Conservation (phyloP, 2,113 vertebrate species). For the Megaleporinus macrocephalus region DNA sequence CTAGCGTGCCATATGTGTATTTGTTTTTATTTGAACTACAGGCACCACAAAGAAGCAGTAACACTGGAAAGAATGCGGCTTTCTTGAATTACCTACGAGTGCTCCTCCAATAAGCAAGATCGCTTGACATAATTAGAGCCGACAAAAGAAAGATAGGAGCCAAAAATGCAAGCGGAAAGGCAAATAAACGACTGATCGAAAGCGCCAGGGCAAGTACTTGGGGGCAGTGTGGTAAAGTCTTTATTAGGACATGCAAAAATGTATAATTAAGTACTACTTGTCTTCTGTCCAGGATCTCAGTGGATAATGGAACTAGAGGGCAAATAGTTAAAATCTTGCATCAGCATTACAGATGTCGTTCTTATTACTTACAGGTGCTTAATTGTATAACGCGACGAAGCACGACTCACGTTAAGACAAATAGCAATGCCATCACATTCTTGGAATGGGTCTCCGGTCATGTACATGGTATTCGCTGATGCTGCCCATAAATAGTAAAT, state of each 20-base stretch:
- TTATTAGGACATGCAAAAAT: slow-evolving; percentile 18
- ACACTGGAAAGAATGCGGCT: slow-evolving; percentile 34
- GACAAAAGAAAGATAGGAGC: slow-evolving; percentile 33
- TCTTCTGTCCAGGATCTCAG: slow-evolving; percentile 26
- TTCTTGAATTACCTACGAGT: slow-evolving; percentile 40
- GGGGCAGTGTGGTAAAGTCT: slow-evolving; percentile 23
- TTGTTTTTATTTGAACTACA: slow-evolving; percentile 24
- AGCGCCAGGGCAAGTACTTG: neutral
- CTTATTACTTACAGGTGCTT: slow-evolving; percentile 34
- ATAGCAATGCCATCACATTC: neutral
- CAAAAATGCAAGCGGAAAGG: slow-evolving; percentile 23
- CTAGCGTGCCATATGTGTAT: slow-evolving; percentile 19
- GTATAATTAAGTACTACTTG: slow-evolving; percentile 28
- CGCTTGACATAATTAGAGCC: neutral
- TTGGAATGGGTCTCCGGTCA: slow-evolving; percentile 6
- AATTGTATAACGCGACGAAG: neutral
- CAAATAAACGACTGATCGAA: slow-evolving; percentile 9
- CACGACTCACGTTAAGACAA: neutral
- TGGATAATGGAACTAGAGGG: slow-evolving; percentile 19
- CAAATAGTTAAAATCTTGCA: slow-evolving; percentile 39
- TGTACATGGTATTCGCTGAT: slow-evolving; percentile 7
- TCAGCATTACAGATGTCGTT: slow-evolving; percentile 33
- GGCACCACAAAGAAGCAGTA: slow-evolving; percentile 27
- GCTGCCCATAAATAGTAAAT: neutral
- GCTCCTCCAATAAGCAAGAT: slow-evolving; percentile 22